Conservation (phyloP, 2,888 invertebrate species). For the Ctenicera cuprea region DNA sequence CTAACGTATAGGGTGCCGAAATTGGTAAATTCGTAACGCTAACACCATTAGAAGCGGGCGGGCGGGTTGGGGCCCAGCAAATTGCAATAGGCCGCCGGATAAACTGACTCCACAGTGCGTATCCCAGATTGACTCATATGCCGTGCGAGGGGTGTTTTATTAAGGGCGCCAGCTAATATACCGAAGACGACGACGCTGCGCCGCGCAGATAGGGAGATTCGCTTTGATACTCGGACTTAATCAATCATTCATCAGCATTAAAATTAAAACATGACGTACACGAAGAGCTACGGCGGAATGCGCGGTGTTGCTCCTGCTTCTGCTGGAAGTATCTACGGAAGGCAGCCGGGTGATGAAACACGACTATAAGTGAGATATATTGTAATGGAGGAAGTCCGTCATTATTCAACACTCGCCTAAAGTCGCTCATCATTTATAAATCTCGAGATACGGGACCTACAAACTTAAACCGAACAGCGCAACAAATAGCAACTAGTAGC, state of each 20-base stretch:
- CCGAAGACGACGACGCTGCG: slow-evolving; percentile 54
- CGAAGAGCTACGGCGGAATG: slow-evolving; percentile 47
- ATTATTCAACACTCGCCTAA: slow-evolving; percentile 68
- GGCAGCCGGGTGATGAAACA: slow-evolving; percentile 68
- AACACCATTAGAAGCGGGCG: slow-evolving; percentile 70
- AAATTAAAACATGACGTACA: slow-evolving; percentile 63
- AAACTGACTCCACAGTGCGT: slow-evolving; percentile 72
- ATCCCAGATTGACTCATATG: slow-evolving; percentile 72
- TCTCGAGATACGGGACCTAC: slow-evolving; percentile 52
- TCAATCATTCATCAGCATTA: slow-evolving; percentile 67
- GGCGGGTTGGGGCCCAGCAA: slow-evolving; percentile 60
- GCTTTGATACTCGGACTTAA: slow-evolving; percentile 59
- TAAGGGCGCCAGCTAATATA: slow-evolving; percentile 65
- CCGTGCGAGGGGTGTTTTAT: slow-evolving; percentile 63
- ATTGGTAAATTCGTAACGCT: slow-evolving; percentile 74
- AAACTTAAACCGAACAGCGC: slow-evolving; percentile 54
- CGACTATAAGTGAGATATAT: slow-evolving; percentile 70
- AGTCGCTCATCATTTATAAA: slow-evolving; percentile 66
- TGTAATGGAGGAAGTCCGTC: slow-evolving; percentile 69
- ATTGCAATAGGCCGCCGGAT: slow-evolving; percentile 71
- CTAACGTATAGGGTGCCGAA: slow-evolving; percentile 71
- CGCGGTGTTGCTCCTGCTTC: slow-evolving; percentile 11
- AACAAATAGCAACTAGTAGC: slow-evolving; percentile 57
- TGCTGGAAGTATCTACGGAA: slow-evolving; percentile 62
- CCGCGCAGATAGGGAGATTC: slow-evolving; percentile 55